A percentile compares a stretch with the other conserved stretches of the same genome.
Evolutionary conservation across 2,888 invertebrate species (phyloP).

Genomic region (Eupithecia centaureata): DNA sequence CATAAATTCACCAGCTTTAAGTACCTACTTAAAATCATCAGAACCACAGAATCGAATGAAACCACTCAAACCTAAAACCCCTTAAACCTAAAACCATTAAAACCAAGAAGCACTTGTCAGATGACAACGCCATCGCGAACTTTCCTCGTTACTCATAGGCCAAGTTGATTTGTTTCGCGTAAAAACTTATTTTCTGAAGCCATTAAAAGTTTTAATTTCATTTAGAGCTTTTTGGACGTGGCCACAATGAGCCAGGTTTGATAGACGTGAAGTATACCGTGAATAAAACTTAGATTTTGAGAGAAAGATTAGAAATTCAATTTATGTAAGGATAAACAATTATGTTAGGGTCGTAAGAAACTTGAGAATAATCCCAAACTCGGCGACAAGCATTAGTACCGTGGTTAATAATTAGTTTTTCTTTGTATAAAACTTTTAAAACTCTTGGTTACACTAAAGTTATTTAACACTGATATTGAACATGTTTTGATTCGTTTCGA

Average conservation of each 20-base stretch:
- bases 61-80: conserved; percentile 30
- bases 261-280: neutral
- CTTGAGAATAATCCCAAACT: no score
- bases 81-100: conserved; percentile 35
- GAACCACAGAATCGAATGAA: conserved; percentile 45
- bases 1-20: conserved; percentile 28
- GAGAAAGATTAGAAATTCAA: no score
- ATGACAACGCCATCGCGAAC: conserved; percentile 47
- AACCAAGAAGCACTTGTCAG: conserved; percentile 34
- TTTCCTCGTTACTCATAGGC: conserved; percentile 51
- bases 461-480: no score
- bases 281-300: no score
- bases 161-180: conserved; percentile 58
- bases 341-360: no score
- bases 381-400: no score
- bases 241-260: neutral
- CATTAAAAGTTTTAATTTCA: conserved; percentile 68
- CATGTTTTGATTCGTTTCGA: no score
- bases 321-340: no score
- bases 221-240: conserved; percentile 37
- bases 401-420: no score
- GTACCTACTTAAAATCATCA: conserved; percentile 42
- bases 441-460: no score
- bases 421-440: no score
- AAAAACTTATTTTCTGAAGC: conserved; percentile 50